Conservation (phyloP, 2,888 invertebrate genomes). For the Formica aserva region DNA sequence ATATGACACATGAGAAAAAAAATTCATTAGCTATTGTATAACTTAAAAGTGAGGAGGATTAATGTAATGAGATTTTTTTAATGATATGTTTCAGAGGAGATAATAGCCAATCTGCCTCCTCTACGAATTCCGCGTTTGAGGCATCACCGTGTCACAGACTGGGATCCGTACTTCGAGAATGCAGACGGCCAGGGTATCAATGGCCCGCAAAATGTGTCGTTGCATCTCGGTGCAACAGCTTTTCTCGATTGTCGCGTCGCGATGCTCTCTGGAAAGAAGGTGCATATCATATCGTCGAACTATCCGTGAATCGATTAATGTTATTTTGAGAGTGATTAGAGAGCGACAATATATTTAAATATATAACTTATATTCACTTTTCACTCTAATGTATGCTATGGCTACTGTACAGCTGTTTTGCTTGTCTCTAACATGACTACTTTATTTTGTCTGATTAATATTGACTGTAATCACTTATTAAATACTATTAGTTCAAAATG, state of each 20-base stretch:
- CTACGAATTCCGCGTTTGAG: slow-evolving; percentile 86
- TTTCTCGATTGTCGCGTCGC: slow-evolving; percentile 90
- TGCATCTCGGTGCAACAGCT: slow-evolving; percentile 89
- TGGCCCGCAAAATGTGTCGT: slow-evolving; percentile 87
- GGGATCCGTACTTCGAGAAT: slow-evolving; percentile 91
- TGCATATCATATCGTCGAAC: slow-evolving; percentile 73
- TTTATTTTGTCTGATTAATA: not conserved
- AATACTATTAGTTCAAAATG: slow-evolving; percentile 4
- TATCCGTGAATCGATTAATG: not conserved
- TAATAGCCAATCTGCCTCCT: slow-evolving; percentile 76
- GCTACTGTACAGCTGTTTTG: not conserved
- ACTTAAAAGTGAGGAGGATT: not conserved
- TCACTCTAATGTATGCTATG: not conserved
- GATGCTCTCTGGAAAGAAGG: slow-evolving; percentile 91
- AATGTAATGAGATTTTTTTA: slow-evolving; percentile 32
- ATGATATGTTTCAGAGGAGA: slow-evolving; percentile 69
- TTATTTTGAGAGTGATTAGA: not conserved
- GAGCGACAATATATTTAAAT: not conserved
- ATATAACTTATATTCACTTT: not conserved
- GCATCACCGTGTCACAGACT: slow-evolving; percentile 90
- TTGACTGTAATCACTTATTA: not conserved
- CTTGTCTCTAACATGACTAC: not conserved
- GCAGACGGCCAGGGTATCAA: slow-evolving; percentile 87
- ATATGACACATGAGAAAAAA: not conserved
- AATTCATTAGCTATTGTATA: not conserved